Percentiles rank a stretch among this genome's conserved stretches.
phyloP scores from a whole-genome alignment of 2,797 vertebrate species.

The Mus spretus region DNA sequence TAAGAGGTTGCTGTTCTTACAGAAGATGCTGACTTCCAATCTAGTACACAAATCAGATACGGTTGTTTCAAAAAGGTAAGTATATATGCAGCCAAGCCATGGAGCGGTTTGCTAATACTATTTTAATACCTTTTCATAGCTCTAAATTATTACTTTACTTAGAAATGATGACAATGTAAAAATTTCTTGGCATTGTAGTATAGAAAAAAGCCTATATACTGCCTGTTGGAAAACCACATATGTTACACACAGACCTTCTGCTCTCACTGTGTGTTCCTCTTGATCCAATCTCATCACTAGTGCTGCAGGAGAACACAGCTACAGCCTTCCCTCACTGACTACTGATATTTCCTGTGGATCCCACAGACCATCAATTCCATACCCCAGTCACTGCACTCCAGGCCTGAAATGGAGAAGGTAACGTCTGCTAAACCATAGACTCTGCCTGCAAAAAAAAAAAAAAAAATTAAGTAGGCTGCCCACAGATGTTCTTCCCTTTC shows the following conservation, averaged over 20 bases:
- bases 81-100: fast-evolving
- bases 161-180: neutral
- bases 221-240: neutral
- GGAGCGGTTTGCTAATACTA: neutral
- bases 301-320: neutral
- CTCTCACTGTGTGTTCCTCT: neutral
- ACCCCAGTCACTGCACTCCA: neutral
- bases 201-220: neutral
- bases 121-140: neutral
- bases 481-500: neutral
- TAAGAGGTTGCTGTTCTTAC: neutral
- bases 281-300: neutral
- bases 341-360: neutral
- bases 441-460: neutral
- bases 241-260: neutral
- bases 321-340: neutral
- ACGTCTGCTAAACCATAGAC: neutral
- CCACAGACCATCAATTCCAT: neutral
- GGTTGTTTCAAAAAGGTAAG: neutral
- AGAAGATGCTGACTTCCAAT: neutral
- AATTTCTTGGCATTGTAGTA: neutral
- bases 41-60: neutral
- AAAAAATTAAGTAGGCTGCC: neutral
- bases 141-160: neutral
- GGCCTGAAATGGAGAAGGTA: neutral